Evolutionary conservation across 2,888 invertebrate species (phyloP).

Genomic region (Dynastes hyllus): DNA sequence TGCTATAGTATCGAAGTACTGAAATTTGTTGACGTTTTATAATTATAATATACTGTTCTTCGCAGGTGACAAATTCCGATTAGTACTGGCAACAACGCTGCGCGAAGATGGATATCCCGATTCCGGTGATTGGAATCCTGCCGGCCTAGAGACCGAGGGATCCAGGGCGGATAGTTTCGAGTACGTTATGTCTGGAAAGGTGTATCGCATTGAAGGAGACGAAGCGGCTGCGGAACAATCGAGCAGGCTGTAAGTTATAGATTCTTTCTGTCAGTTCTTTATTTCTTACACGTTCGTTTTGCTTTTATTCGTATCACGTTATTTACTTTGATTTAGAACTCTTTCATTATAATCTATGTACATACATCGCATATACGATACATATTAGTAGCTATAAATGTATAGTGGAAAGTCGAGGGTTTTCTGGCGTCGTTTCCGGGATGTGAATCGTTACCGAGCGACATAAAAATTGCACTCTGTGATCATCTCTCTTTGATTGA

Average conservation of each 20-base stretch:
- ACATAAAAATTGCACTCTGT: constrained; percentile 28
- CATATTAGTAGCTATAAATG: constrained; percentile 15
- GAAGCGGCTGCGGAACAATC: constrained; percentile 91
- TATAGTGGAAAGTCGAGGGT: constrained; percentile 8
- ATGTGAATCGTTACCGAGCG: constrained; percentile 35
- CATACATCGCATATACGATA: background rate
- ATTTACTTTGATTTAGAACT: constrained; percentile 30
- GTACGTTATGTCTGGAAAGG: constrained; percentile 99
- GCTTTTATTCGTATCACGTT: constrained; percentile 2
- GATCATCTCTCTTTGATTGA: constrained; percentile 36
- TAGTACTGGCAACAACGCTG: constrained; percentile 95
- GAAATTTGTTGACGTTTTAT: background rate
- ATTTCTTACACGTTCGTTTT: background rate
- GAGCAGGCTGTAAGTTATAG: constrained; percentile 79
- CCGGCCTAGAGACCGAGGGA: constrained; percentile 84
- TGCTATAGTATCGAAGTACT: too few relatives aligned
- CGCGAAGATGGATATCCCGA: constrained; percentile 98
- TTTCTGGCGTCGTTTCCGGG: constrained; percentile 40
- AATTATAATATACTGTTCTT: constrained; percentile 39
- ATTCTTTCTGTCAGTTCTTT: constrained; percentile 44
- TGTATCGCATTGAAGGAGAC: constrained; percentile 97
- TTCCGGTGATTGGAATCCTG: constrained; percentile 94
- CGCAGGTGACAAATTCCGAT: constrained; percentile 79
- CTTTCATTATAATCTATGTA: background rate
- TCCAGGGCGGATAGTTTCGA: constrained; percentile 98